phyloP scores from a whole-genome alignment of 2,797 vertebrate genomes.

The Malurus leucopterus region DNA sequence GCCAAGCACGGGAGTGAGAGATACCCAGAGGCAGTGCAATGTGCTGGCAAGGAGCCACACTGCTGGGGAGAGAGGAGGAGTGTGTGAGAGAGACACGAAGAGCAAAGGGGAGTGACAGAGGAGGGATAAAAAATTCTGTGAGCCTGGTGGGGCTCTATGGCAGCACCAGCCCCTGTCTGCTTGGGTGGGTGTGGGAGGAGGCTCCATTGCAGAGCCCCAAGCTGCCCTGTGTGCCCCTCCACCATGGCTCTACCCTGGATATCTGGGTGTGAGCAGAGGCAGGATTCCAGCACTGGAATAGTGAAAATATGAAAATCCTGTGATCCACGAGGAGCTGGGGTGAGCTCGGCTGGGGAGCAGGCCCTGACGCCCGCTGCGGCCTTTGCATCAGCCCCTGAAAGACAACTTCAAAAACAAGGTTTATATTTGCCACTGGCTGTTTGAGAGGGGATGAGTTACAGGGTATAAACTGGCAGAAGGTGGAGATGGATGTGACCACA shows the following conservation, averaged over 20 bases:
- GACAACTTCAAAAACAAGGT: constrained; percentile 48
- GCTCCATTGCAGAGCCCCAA: not conserved
- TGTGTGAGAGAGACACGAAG: not conserved
- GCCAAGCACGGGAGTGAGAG: constrained; percentile 36
- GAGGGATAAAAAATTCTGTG: not conserved
- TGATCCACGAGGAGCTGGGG: not conserved
- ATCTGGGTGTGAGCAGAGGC: not conserved
- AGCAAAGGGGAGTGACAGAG: not conserved
- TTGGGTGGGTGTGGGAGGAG: not conserved
- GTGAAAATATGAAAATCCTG: not conserved
- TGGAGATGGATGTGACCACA: constrained; percentile 31
- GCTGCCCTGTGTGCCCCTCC: fast-evolving
- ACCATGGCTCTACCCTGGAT: not conserved
- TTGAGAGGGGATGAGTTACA: constrained; percentile 25
- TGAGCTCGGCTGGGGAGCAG: not conserved
- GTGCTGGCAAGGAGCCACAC: constrained; percentile 14
- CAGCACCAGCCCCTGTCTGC: not conserved
- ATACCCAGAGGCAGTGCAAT: constrained; percentile 7
- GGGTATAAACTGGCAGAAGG: constrained; percentile 36
- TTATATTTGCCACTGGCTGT: constrained; percentile 33
- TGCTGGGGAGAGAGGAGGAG: not conserved
- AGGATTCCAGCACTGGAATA: not conserved
- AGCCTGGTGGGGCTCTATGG: not conserved
- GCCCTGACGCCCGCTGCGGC: fast-evolving
- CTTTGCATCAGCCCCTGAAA: constrained; percentile 32